Conservation (phyloP, 2,113 vertebrate species). For the Hemicordylus capensis region DNA sequence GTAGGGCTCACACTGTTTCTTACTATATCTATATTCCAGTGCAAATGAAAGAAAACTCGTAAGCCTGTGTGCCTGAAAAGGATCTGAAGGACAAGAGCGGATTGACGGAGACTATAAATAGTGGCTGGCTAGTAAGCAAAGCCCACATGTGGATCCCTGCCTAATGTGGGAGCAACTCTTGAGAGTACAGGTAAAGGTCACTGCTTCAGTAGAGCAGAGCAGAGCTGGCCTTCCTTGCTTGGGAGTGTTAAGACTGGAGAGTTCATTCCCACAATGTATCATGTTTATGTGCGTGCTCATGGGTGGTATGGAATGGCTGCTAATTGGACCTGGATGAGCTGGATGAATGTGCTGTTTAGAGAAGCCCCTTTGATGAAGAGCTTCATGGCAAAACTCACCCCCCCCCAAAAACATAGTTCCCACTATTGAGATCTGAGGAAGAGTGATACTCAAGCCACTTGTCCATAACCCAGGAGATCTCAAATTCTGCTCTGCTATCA, state of each 20-base stretch:
- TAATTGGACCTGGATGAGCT: background rate
- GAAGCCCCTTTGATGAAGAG: background rate
- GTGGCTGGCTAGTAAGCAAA: too few species aligned
- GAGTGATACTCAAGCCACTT: background rate
- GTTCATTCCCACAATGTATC: too few species aligned
- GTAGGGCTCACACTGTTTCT: too few species aligned
- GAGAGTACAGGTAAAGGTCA: background rate
- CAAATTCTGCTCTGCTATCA: background rate
- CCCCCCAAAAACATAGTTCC: background rate
- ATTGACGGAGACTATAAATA: too few species aligned
- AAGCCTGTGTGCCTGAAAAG: too few species aligned
- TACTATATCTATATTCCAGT: too few species aligned
- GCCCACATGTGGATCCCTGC: too few species aligned
- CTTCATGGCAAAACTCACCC: background rate
- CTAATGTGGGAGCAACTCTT: background rate
- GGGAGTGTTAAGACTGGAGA: too few species aligned
- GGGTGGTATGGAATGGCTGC: background rate
- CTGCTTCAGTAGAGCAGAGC: background rate
- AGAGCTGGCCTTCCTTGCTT: background rate
- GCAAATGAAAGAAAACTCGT: too few species aligned
- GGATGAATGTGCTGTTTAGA: background rate
- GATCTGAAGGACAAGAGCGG: too few species aligned
- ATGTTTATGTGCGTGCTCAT: too few species aligned
- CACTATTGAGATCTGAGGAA: background rate
- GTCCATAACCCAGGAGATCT: background rate